Evolutionary conservation across 2,888 invertebrate genomes (phyloP).

Genomic region (Axea sp.): DNA sequence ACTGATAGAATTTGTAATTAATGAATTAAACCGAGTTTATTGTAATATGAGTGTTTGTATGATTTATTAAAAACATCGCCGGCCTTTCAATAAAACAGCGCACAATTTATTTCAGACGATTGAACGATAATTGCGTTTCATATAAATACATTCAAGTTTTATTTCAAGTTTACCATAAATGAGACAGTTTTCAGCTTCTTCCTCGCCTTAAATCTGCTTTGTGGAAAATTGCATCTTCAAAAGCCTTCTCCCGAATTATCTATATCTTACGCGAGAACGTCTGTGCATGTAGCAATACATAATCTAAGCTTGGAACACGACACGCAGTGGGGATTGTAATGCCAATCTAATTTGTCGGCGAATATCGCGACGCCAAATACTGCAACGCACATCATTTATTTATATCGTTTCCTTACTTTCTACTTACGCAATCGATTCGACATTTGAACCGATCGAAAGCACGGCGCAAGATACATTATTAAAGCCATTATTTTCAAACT

Average conservation of each 20-base stretch:
- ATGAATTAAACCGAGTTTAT: no score
- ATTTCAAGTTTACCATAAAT: no score
- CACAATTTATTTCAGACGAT: no score
- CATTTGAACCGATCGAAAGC: constrained; percentile 18
- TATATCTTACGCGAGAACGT: constrained; percentile 14
- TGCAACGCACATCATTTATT: constrained; percentile 45
- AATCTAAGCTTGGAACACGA: constrained; percentile 46
- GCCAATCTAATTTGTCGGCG: constrained; percentile 60
- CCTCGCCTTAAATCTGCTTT: no score
- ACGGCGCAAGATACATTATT: constrained; percentile 6
- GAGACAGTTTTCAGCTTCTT: no score
- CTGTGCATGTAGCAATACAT: constrained; percentile 39
- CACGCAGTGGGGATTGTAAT: constrained; percentile 30
- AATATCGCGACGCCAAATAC: constrained; percentile 58
- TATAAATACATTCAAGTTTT: no score
- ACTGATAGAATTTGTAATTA: no score
- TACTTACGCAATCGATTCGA: constrained; percentile 30
- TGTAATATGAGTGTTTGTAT: no score
- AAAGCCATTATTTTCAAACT: constrained; percentile 24
- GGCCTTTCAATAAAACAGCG: no score
- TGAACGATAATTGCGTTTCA: no score
- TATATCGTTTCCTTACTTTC: constrained; percentile 42
- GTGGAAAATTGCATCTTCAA: no score
- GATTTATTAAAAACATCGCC: no score
- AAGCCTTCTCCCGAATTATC: constrained; percentile 10